Evolutionary conservation across 64 coral and sea anemone species (phyloP).

Genomic region (Montipora foliosa): DNA sequence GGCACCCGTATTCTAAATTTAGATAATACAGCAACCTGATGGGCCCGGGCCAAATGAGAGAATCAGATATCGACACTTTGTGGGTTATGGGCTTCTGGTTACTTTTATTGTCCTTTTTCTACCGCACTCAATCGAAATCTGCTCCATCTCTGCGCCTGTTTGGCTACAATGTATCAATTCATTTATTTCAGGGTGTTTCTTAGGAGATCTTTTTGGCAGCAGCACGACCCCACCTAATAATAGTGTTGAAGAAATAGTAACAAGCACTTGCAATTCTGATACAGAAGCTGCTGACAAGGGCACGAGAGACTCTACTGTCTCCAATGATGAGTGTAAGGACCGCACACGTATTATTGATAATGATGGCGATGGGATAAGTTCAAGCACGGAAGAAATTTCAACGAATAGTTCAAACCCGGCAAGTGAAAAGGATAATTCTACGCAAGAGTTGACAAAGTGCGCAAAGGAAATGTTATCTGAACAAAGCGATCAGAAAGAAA

Average conservation of each 20-base stretch:
- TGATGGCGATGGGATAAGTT: background rate
- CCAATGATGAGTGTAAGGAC: background rate
- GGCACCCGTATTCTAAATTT: too few species aligned
- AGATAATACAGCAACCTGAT: too few species aligned
- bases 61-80: too few species aligned
- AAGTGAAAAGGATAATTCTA: background rate
- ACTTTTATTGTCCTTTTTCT: too few species aligned
- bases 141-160: too few species aligned
- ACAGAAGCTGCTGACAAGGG: background rate
- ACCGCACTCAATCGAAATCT: too few species aligned
- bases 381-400: background rate
- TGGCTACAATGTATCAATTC: background rate
- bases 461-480: background rate
- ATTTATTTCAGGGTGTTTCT: background rate
- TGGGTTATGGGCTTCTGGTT: too few species aligned
- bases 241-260: background rate
- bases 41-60: too few species aligned
- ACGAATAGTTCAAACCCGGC: background rate
- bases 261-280: background rate
- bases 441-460: conserved; percentile 33
- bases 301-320: background rate
- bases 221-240: background rate
- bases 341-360: background rate
- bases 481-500: background rate
- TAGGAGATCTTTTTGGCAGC: background rate